Percentiles rank a stretch among this genome's conserved stretches.
phyloP scores from a whole-genome alignment of 2,113 vertebrate genomes.

The Oophaga pumilio region DNA sequence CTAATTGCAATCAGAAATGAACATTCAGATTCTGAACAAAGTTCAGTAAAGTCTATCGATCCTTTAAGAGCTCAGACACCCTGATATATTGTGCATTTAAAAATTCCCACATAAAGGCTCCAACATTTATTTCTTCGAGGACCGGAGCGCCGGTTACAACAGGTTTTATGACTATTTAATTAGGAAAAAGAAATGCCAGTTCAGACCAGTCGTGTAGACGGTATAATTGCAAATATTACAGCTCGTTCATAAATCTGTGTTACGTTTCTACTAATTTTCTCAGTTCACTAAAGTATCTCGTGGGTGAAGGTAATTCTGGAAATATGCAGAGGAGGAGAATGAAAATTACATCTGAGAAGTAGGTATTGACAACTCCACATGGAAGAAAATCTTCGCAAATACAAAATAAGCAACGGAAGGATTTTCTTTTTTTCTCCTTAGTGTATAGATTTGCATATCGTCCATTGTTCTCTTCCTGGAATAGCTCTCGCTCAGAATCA shows the following conservation, averaged over 20 bases:
- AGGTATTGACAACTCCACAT: background rate
- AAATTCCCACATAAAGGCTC: background rate
- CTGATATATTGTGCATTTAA: background rate
- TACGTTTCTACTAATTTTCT: background rate
- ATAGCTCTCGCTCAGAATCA: background rate
- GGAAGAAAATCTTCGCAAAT: background rate
- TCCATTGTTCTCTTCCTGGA: background rate
- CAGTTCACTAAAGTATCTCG: background rate
- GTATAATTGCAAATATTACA: background rate
- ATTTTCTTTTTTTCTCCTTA: background rate
- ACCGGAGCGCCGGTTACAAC: background rate
- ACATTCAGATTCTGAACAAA: too few relatives aligned
- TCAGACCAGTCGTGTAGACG: background rate
- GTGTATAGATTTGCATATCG: background rate
- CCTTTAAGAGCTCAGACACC: background rate
- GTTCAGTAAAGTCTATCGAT: background rate
- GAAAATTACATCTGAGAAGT: background rate
- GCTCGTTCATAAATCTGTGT: constrained; percentile 1
- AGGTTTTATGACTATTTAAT: constrained; percentile 21
- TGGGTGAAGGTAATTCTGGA: background rate
- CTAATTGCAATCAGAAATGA: too few relatives aligned
- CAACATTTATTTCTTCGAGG: background rate
- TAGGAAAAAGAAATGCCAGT: background rate
- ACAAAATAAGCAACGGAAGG: background rate
- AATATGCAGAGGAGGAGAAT: background rate